Base-by-base conservation (phyloP, 2,113 vertebrate genomes). In the Malurus melanocephalus region DNA sequence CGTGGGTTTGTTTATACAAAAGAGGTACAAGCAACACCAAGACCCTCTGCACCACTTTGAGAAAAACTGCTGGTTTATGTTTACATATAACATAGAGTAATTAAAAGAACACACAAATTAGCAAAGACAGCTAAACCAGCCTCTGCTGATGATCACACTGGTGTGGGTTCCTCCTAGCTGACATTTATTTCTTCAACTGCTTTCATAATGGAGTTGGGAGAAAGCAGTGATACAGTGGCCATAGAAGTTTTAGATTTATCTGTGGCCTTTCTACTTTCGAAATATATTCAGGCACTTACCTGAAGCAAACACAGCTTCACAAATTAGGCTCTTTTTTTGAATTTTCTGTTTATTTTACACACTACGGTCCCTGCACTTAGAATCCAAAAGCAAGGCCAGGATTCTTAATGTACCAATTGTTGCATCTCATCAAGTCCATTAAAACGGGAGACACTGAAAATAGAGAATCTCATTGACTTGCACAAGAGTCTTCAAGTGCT, bases 401-500 rank as follows among this genome's bases (percentile, higher is more conserved):
- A 72, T 68, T 93, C 61, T 88, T 75, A 91, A 90, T 38, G 66
- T 55, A 65, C 46, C 92, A 91, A 87, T 33, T 92, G 77, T 78
- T 90, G 74, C 43, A 75, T 69, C 46, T 72, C 89, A 94, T 85
- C 42, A 51, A 93, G 49, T 48, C 21, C 57, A 65, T 92, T 88
- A 93, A n/a, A 91, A 95, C 0, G 8, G 38, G 49, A 81, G 69
- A 86, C 33, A 23, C 17, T 57, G 83, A 81, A 83, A 80, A 86
- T 72, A 88, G 48, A 80, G 81, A 61, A 79, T 76, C 66, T 88
- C 90, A 92, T 46, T 88, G 80, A 94, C 49, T 90, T 90, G 83
- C 77, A 91, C 59, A 43, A 88, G 55, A 84, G 80, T 75, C 62
- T 81, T 90, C 73, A 84, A 96, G 80, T 53, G 73, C 69, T 94